Evolutionary conservation across 2,888 invertebrate species (phyloP).

Genomic region (Chymomyza caudatula): DNA sequence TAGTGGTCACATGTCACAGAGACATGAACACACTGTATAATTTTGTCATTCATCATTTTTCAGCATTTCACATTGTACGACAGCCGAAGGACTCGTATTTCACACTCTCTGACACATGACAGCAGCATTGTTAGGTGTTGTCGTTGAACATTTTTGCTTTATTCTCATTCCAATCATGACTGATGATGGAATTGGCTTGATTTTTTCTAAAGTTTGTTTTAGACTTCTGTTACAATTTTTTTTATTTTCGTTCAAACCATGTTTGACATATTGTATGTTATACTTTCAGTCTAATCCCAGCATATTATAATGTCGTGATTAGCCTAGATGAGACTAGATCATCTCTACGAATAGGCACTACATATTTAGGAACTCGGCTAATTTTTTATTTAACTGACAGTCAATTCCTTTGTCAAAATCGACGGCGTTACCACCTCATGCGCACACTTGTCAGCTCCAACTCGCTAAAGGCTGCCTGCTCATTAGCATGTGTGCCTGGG

Average conservation of each 20-base stretch:
- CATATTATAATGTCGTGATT: neutral
- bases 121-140: conserved; percentile 36
- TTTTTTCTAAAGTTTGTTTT: neutral
- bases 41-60: conserved; percentile 72
- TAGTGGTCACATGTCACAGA: conserved; percentile 68
- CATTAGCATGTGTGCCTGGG: conserved; percentile 63
- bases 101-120: conserved; percentile 55
- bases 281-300: conserved; percentile 35
- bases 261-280: conserved; percentile 51
- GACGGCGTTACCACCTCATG: too few relatives aligned
- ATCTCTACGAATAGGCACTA: too few relatives aligned
- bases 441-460: conserved; percentile 1
- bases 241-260: conserved; percentile 11
- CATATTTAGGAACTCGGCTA: too few relatives aligned
- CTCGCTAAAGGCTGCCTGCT: conserved; percentile 44
- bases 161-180: conserved; percentile 51
- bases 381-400: conserved; percentile 40
- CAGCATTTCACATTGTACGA: conserved; percentile 59
- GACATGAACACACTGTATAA: conserved; percentile 68
- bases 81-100: conserved; percentile 52
- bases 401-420: conserved; percentile 51
- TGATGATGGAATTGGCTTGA: conserved; percentile 20
- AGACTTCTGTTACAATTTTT: neutral
- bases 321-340: too few relatives aligned
- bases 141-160: conserved; percentile 43